Conservation (phyloP, 2,797 vertebrate species). For the Sebastes variabilis region DNA sequence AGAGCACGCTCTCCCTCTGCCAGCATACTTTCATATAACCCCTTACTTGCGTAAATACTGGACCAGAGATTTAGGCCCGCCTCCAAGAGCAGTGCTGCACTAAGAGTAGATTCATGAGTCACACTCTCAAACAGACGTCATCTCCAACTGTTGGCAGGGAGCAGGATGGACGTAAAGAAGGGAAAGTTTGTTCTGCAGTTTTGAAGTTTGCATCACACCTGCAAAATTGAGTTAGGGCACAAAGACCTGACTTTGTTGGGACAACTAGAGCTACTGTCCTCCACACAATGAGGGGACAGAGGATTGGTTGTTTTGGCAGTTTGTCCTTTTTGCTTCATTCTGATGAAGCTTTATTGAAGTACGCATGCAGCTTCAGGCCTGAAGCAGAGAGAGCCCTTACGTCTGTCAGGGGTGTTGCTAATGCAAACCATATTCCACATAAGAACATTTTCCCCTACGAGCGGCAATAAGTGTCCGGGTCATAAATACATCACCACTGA, state of each 20-base stretch:
- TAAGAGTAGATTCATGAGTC: conserved; percentile 81
- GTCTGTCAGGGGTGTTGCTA: conserved; percentile 48
- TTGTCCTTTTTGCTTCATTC: conserved; percentile 55
- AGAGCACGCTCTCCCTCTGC: conserved; percentile 53
- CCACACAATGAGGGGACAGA: conserved; percentile 41
- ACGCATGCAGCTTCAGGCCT: conserved; percentile 1
- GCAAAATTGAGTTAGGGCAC: conserved; percentile 57
- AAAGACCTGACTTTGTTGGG: conserved; percentile 52
- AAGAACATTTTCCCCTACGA: conserved; percentile 55
- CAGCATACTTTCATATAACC: conserved; percentile 75
- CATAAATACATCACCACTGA: conserved; percentile 72
- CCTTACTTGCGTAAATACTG: conserved; percentile 78
- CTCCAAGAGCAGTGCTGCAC: conserved; percentile 74
- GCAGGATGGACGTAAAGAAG: conserved; percentile 71
- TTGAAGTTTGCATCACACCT: conserved; percentile 69
- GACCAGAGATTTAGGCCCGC: conserved; percentile 65
- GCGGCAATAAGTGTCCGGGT: conserved; percentile 50
- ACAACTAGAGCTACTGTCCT: conserved; percentile 35
- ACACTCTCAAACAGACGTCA: conserved; percentile 80
- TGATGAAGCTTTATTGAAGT: conserved; percentile 36
- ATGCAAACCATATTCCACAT: conserved; percentile 68
- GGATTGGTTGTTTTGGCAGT: conserved; percentile 32
- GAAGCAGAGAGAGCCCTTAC: background rate
- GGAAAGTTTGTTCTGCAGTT: conserved; percentile 74
- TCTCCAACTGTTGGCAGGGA: conserved; percentile 69